phyloP scores from a whole-genome alignment of 1,140 invertebrate genomes.

The Portunus trituberculatus region DNA sequence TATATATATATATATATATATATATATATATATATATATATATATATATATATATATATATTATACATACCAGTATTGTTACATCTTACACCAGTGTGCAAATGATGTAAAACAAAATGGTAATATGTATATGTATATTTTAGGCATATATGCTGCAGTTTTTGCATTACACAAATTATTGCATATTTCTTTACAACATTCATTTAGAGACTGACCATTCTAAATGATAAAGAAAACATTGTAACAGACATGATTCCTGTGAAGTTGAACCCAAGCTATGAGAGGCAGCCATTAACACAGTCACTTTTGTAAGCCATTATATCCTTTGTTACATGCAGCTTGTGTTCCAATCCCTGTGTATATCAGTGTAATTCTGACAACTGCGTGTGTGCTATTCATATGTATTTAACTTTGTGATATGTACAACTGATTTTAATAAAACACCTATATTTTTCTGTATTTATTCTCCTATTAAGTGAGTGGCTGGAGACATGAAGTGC shows the following conservation, averaged over 20 bases:
- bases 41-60: too few relatives aligned
- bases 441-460: conserved; percentile 57
- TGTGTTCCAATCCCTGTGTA: conserved; percentile 69
- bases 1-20: too few relatives aligned
- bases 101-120: background rate
- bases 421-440: conserved; percentile 77
- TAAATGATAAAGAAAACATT: background rate
- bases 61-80: background rate
- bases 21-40: too few relatives aligned
- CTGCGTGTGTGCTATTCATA: conserved; percentile 74
- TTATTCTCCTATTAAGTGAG: conserved; percentile 4
- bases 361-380: conserved; percentile 74
- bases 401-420: conserved; percentile 77
- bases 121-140: background rate
- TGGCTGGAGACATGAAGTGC: too few relatives aligned
- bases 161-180: background rate
- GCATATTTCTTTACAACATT: background rate
- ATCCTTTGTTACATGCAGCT: conserved; percentile 63
- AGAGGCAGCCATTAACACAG: background rate
- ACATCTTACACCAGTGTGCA: background rate
- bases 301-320: conserved; percentile 33
- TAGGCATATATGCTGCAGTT: background rate
- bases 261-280: background rate
- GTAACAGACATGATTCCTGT: background rate
- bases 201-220: background rate